Evolutionary conservation across 2,888 invertebrate genomes (phyloP), one percentile per base, ranked within the genome.

Genomic region (Andrena dorsata): DNA sequence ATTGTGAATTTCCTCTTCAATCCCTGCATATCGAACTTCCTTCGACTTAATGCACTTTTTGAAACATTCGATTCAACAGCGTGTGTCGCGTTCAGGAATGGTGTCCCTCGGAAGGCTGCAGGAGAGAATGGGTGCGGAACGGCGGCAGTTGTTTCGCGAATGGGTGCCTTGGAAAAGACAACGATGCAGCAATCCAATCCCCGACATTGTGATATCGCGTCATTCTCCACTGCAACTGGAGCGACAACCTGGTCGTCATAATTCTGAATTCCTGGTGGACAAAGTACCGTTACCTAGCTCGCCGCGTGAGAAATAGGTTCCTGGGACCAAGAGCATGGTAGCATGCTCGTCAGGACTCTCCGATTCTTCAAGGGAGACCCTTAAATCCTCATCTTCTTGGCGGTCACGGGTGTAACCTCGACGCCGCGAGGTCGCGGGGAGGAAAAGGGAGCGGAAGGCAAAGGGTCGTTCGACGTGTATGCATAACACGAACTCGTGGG

Each of bases 301-400:
- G 58, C 30, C 69, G 65, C 49, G 56, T 49, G 30, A 61, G 56
- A 26, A 47, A n/a, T 28, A 20, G 69, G 23, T 56, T 26, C 23
- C 56, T 56, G 23, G 56, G 20, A 8, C 23, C 23, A 13, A 64
- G 2, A 7, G 26, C 6, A 4, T 8, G n/a, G 26, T 16, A 1
- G 63, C 23, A 76, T 58, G 76, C 81, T 66, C 71, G 76, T 80
- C 76, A 78, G 76, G 81, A 68, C 35, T 75, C 20, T 23, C 41
- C 83, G 79, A 80, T 86, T 86, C 72, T 71, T 86, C 81, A 80
- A 64, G 61, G 68, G 20, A 63, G n/a, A 65, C 69, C 73, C 75
- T 83, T 77, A 66, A 80, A 80, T 83, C 81, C 76, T 76, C 81
- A 64, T 83, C 63, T 77, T 60, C 60, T 70, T 60, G 63, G 80